Base-by-base conservation (phyloP, 2,888 invertebrate genomes). In the Cosmia pyralina region DNA sequence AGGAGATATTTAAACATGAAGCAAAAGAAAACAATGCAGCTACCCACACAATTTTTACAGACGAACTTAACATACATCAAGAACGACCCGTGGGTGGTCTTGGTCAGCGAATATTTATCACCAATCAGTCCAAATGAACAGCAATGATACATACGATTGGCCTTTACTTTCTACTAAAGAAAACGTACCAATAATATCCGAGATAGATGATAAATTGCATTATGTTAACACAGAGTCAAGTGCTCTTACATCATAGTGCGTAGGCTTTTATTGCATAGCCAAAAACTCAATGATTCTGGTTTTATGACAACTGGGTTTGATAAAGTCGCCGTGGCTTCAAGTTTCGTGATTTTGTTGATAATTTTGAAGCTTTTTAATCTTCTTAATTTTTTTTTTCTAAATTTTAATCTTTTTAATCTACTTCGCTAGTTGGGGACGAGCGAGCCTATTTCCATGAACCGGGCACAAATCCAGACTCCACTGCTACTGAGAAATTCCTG, bases 121-220 rank as follows among this genome's bases (percentile, higher is more conserved):
- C 72, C 81, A 75, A 75, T 85, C 75, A 69, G 46, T 73, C 58
- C 64, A 53, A 72, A 79, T 75, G 57, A 67, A 60, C n/a, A 34
- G 28, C 60, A 66, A 71, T 75, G 48, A 74, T 69, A 72, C 71
- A 65, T 65, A 41, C 46, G 38, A 76, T 72, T 73, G 60, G 59
- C 58, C 74, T 88, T 86, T 85, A 86, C 86, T 88, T 87, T 88
- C 82, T 78, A 74, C 53, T 28, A 28, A 71, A 74, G 75, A 85
- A 83, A 81, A 73, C 75, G 15, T 34, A 65, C 13, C 41, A 67
- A 34, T 55, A 50, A 79, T 69, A 57, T 69, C 22, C 0, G 28
- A 79, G 44, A 64, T 69, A 71, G 64, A 73, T 76, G 70, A 75
- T 73, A 77, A 68, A 79, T 81, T 55, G 64, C 69, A 74, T 73